These are phyloP conservation scores for Rhinichthys osculus DNA, from an alignment of 2,797 vertebrate genomes.

Conservation along the genomic window DNA sequence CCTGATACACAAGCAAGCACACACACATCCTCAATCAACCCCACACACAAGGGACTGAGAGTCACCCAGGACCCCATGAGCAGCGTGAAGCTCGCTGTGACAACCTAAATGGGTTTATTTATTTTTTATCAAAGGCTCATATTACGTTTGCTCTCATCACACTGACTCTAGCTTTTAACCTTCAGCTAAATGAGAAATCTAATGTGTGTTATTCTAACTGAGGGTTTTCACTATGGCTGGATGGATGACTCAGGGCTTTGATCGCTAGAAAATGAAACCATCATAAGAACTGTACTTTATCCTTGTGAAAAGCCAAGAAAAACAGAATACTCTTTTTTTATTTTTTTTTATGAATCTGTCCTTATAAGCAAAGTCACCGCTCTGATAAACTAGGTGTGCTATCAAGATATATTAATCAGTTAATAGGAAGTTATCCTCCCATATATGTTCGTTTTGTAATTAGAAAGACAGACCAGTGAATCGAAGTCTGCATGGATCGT, in stretches of 20 bases:
- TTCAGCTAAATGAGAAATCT: constrained; percentile 24
- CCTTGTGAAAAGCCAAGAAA: constrained; percentile 8
- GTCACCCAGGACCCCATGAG: neutral
- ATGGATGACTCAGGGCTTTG: neutral
- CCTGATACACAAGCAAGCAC: neutral
- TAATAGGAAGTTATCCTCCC: neutral
- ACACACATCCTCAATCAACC: constrained; percentile 2
- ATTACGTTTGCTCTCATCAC: constrained; percentile 1
- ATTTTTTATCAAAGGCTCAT: constrained; percentile 26
- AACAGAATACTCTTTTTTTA: neutral
- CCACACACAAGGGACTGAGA: neutral
- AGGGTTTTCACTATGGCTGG: neutral
- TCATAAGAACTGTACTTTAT: constrained; percentile 23
- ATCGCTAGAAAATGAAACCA: constrained; percentile 41
- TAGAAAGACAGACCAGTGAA: constrained; percentile 7
- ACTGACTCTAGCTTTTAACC: constrained; percentile 30
- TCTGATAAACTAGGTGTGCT: neutral
- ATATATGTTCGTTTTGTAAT: neutral
- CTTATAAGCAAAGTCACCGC: constrained; percentile 13
- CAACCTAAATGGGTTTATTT: constrained; percentile 4
- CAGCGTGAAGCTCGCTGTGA: constrained; percentile 6
- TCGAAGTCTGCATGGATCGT: constrained; percentile 38
- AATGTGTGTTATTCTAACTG: constrained; percentile 22
- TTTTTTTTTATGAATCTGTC: neutral
- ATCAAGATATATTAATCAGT: neutral